Conservation (phyloP, 1,140 invertebrate genomes). For the Drosophila persimilis region DNA sequence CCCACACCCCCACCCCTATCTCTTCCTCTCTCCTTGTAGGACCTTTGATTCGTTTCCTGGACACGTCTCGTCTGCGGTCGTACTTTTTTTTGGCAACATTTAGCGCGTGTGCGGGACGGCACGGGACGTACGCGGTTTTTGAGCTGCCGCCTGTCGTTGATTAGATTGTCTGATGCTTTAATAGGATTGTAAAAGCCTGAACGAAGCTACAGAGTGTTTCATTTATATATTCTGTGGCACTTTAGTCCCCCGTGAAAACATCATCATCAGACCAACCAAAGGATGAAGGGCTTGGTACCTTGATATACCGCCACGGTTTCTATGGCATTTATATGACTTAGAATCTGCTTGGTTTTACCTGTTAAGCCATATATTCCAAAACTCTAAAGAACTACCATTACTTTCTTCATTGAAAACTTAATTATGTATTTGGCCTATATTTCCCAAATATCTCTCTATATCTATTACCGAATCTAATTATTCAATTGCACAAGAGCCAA, state of each 20-base stretch:
- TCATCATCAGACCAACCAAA: not conserved
- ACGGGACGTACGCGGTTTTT: conserved; percentile 56
- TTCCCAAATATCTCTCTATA: conserved; percentile 1
- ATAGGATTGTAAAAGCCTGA: conserved; percentile 73
- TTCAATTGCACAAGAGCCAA: conserved; percentile 31
- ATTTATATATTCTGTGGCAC: conserved; percentile 3
- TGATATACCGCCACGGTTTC: no score
- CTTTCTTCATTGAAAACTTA: no score
- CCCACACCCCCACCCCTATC: not conserved
- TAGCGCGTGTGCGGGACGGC: conserved; percentile 56
- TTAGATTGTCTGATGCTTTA: conserved; percentile 81
- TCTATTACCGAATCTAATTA: conserved; percentile 26
- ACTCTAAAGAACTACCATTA: no score
- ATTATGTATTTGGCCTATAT: not conserved
- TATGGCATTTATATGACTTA: no score
- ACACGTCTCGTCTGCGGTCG: conserved; percentile 13
- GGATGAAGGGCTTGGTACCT: no score
- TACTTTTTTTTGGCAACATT: conserved; percentile 68
- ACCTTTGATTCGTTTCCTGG: not conserved
- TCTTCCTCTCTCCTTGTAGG: not conserved
- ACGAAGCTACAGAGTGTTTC: conserved; percentile 13
- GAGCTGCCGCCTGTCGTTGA: conserved; percentile 69
- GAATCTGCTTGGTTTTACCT: no score
- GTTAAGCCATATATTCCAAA: not conserved
- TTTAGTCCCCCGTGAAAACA: conserved; percentile 1